Conservation (phyloP, 1,140 invertebrate species). For the Drosophila pseudoananassae region DNA sequence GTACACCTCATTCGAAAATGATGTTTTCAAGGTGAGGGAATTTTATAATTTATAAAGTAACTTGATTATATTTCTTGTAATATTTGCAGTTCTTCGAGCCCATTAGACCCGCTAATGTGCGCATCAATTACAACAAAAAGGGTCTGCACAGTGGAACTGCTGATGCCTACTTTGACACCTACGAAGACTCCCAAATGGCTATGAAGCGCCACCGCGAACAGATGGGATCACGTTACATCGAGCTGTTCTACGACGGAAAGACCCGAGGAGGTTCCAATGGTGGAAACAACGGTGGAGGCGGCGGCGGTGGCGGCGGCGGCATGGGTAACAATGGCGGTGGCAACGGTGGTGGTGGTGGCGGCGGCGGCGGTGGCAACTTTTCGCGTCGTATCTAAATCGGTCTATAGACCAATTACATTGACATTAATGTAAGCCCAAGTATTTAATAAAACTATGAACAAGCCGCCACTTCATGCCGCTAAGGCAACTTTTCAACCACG, state of each 20-base stretch:
- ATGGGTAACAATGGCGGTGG: constrained; percentile 6
- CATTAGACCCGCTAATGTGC: constrained; percentile 76
- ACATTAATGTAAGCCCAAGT: constrained; percentile 67
- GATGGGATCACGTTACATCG: constrained; percentile 96
- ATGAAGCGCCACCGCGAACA: constrained; percentile 92
- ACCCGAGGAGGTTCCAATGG: constrained; percentile 52
- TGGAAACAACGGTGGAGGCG: constrained; percentile 25
- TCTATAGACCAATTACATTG: constrained; percentile 60
- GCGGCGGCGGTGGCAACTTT: constrained; percentile 53
- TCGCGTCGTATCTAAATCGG: constrained; percentile 67
- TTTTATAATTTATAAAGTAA: not conserved
- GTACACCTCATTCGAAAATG: constrained; percentile 81
- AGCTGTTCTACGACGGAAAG: constrained; percentile 85
- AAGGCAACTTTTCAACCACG: constrained; percentile 31
- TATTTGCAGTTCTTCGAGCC: constrained; percentile 79
- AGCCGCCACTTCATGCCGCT: constrained; percentile 23
- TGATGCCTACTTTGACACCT: constrained; percentile 92
- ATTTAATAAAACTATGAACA: constrained; percentile 60
- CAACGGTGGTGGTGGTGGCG: constrained; percentile 23
- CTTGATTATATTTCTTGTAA: not conserved
- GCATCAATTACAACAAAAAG: constrained; percentile 85
- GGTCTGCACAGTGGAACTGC: constrained; percentile 96
- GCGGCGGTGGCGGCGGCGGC: constrained; percentile 16
- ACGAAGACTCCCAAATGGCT: constrained; percentile 91
- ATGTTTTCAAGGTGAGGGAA: constrained; percentile 71